These are phyloP conservation scores for Ruditapes philippinarum DNA, from an alignment of 1,140 invertebrate species.

Conservation along the genomic window DNA sequence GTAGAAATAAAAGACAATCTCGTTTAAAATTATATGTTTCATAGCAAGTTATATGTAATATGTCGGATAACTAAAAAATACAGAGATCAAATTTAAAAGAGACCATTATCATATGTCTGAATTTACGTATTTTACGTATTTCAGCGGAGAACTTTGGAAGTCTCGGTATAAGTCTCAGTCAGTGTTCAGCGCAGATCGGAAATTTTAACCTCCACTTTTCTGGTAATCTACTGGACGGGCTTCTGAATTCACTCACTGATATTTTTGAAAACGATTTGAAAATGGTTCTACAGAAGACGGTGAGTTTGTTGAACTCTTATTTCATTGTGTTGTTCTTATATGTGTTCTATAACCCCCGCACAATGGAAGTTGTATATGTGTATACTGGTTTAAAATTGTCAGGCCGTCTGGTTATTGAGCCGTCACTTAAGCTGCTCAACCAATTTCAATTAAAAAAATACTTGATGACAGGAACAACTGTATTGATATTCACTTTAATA, in stretches of 20 bases:
- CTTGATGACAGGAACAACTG: too few relatives aligned
- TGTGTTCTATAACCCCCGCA: neutral
- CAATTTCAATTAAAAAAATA: neutral
- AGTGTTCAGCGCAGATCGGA: neutral
- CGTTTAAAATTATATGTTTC: too few relatives aligned
- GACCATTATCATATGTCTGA: too few relatives aligned
- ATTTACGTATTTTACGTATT: too few relatives aligned
- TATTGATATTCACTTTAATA: too few relatives aligned
- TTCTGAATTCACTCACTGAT: neutral
- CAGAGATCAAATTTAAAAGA: too few relatives aligned
- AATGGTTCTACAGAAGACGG: neutral
- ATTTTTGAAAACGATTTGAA: neutral
- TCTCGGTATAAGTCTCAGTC: neutral
- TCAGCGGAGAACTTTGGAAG: neutral
- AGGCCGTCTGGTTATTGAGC: too few relatives aligned
- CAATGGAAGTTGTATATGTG: too few relatives aligned
- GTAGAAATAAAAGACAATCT: too few relatives aligned
- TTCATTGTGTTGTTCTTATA: neutral
- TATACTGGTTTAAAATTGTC: too few relatives aligned
- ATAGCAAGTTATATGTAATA: too few relatives aligned
- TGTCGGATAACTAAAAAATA: too few relatives aligned
- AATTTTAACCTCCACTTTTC: neutral
- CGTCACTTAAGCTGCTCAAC: neutral
- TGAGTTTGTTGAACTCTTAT: neutral
- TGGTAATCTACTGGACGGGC: neutral